Evolutionary conservation across 2,888 invertebrate species (phyloP).

Genomic region (Xylota segnis): DNA sequence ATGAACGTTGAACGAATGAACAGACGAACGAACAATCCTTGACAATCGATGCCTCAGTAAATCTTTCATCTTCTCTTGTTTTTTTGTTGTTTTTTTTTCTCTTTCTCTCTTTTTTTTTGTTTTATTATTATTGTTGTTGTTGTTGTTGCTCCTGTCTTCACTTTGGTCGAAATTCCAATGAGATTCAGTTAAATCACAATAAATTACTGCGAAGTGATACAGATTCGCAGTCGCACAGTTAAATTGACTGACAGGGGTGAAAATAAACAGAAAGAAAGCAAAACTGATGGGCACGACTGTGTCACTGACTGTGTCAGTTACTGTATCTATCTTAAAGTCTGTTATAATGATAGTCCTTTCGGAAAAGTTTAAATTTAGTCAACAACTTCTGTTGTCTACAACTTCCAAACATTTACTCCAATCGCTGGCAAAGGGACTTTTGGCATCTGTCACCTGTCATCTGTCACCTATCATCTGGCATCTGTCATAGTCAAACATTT

Average conservation of each 20-base stretch:
- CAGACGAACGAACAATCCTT: conserved; percentile 76
- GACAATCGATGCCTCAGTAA: conserved; percentile 77
- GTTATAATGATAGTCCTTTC: no score
- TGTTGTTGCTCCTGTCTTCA: conserved; percentile 74
- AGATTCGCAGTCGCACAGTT: conserved; percentile 69
- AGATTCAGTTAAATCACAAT: conserved; percentile 77
- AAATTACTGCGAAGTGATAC: conserved; percentile 76
- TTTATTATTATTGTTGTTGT: conserved; percentile 19
- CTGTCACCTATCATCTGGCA: no score
- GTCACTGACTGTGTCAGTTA: background rate
- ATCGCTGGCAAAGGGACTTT: no score
- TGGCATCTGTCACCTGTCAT: no score
- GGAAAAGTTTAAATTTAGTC: no score
- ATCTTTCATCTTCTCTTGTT: conserved; percentile 65
- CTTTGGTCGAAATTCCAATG: conserved; percentile 75
- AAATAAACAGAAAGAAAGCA: conserved; percentile 54
- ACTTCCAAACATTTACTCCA: no score
- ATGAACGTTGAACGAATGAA: conserved; percentile 75
- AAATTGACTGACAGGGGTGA: conserved; percentile 67
- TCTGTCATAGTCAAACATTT: no score
- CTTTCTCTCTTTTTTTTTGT: conserved; percentile 22
- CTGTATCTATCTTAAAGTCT: no score
- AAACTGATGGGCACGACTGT: background rate
- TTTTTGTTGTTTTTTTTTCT: conserved; percentile 28
- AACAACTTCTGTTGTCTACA: no score